Evolutionary conservation across 2,888 invertebrate species (phyloP), one percentile per base, ranked within the genome.

Genomic region (Cremastobaeus sp.): DNA sequence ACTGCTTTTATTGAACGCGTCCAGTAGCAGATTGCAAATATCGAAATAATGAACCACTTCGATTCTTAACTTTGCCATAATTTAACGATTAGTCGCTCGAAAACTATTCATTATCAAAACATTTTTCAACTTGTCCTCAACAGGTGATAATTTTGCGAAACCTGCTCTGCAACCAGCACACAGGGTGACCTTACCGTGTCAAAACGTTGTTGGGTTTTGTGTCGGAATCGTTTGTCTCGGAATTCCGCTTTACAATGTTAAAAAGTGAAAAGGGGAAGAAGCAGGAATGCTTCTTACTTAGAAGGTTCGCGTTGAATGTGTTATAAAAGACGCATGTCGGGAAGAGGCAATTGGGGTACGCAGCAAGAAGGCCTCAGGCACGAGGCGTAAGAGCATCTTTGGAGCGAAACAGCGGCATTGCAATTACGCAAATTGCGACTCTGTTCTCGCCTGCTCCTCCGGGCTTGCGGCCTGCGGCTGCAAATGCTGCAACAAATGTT

Each of bases 341-440:
- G 54, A 72, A 59, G 57, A 52, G 39, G 62, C 57, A 68, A 57
- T 47, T 57, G 68, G 65, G 48, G 65, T 69, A 64, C 48, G 50
- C 39, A 74, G 68, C 35, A 43, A 52, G 25, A 35, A 15, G 30
- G 68, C 76, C 72, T 35, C 48, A 65, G 71, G 68, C 72, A 68
- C 62, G 28, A 62, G 68, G 62, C 68, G 64, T 57, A 57, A 66
- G 65, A 71, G 59, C 64, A 65, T 52, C 70, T 79, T 70, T 74
- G 75, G 57, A 68, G 60, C 80, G 80, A 78, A 78, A 79, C 77
- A 79, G 78, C 81, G 77, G 77, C 77, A 82, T 84, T 80, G 83
- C 82, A 85, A 85, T 85, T 85, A 85, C 85, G 85, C 83, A 85
- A 85, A 85, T 85, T 85, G 83, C 83, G 79, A 84, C 80, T 82